Percentiles rank a stretch among this genome's conserved stretches.
phyloP scores from a whole-genome alignment of 2,113 vertebrate species.

The Pangasianodon hypophthalmus region DNA sequence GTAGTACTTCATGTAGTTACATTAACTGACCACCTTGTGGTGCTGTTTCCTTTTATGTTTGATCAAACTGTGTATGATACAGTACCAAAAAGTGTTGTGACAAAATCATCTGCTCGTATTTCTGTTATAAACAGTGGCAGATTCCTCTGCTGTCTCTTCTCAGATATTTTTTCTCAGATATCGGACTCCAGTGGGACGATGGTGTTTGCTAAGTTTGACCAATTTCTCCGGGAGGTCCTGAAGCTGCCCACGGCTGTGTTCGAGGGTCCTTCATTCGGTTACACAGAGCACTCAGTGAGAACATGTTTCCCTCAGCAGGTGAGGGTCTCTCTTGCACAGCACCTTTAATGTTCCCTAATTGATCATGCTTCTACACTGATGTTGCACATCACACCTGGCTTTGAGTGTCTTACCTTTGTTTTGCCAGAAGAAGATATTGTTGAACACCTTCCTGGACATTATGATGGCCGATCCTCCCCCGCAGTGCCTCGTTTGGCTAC shows the following conservation, averaged over 20 bases:
- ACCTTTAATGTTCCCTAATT: neutral
- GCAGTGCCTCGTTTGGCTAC: constrained; percentile 98
- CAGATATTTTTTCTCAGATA: constrained; percentile 97
- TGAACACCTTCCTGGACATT: constrained; percentile 94
- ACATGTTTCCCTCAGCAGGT: constrained; percentile 96
- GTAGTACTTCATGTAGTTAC: neutral
- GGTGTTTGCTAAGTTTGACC: constrained; percentile 91
- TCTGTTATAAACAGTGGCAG: neutral
- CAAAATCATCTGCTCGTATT: neutral
- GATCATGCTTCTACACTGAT: neutral
- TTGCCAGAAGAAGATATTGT: constrained; percentile 88
- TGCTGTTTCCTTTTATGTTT: neutral
- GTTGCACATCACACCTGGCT: neutral
- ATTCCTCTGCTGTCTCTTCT: constrained; percentile 56
- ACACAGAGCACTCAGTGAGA: constrained; percentile 89
- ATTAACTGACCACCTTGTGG: neutral
- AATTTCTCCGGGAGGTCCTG: constrained; percentile 89
- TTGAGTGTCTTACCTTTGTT: constrained; percentile 36
- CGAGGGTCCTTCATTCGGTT: constrained; percentile 95
- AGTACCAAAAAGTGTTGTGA: neutral
- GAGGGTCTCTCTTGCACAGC: constrained; percentile 38
- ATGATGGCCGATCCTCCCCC: constrained; percentile 96
- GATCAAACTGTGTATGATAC: neutral
- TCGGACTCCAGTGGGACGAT: constrained; percentile 89
- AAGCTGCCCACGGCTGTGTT: constrained; percentile 95